A percentile compares a stretch with the other conserved stretches of the same genome.
phyloP scores from a whole-genome alignment of 1,140 invertebrate genomes.

The Globodera rostochiensis region DNA sequence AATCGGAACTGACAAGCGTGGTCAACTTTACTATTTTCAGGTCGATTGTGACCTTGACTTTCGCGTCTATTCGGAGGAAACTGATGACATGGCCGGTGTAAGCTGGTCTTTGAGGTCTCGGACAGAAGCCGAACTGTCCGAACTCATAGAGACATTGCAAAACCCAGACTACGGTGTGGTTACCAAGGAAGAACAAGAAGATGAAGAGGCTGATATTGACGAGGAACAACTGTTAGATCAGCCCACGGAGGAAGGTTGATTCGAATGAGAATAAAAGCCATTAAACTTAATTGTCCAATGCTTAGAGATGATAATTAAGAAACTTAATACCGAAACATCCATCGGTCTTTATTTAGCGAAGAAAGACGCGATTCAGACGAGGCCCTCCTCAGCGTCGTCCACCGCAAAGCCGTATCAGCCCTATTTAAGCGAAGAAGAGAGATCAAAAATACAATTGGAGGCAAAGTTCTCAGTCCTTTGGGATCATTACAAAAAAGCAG shows the following conservation, averaged over 20 bases:
- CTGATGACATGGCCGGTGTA: slow-evolving; percentile 45
- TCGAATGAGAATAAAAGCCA: not conserved
- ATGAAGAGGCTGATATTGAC: slow-evolving; percentile 48
- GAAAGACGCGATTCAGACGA: not conserved
- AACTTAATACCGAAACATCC: no score
- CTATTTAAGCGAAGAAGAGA: slow-evolving; percentile 39
- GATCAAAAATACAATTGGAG: slow-evolving; percentile 21
- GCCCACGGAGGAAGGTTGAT: slow-evolving; percentile 12
- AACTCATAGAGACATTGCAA: slow-evolving; percentile 35
- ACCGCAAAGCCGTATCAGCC: slow-evolving; percentile 8
- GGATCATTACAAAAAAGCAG: slow-evolving; percentile 32
- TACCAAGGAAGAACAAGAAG: slow-evolving; percentile 25
- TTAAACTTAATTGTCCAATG: no score
- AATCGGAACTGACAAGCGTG: slow-evolving; percentile 41
- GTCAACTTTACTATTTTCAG: slow-evolving; percentile 44
- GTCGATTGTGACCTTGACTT: slow-evolving; percentile 46
- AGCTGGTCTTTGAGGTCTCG: slow-evolving; percentile 46
- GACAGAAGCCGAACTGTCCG: slow-evolving; percentile 30
- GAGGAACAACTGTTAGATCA: slow-evolving; percentile 42
- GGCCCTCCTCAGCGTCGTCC: not conserved
- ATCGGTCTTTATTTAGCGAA: not conserved
- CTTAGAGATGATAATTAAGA: not conserved
- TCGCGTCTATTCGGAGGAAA: slow-evolving; percentile 48
- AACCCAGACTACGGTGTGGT: slow-evolving; percentile 38
- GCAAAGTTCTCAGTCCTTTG: slow-evolving; percentile 35